Percentiles rank a stretch among this genome's conserved stretches.
Conservation (phyloP, 2,888 invertebrate genomes). For the Microctonus brassicae region DNA sequence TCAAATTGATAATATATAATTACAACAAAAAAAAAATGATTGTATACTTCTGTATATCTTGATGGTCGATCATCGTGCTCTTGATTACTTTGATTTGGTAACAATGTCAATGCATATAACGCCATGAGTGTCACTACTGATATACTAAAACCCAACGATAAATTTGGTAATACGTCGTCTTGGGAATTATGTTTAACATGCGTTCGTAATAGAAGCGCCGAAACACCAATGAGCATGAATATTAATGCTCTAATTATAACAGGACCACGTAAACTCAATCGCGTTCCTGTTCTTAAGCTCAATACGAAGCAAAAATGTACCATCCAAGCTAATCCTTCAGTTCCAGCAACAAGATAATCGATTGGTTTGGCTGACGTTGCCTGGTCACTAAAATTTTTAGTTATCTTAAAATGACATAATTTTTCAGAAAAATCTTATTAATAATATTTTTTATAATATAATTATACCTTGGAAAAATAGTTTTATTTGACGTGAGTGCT, state of each 20-base stretch:
- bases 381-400: constrained; percentile 58
- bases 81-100: constrained; percentile 73
- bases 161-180: constrained; percentile 62
- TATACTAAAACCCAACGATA: constrained; percentile 75
- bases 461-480: constrained; percentile 8
- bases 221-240: constrained; percentile 78
- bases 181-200: constrained; percentile 68
- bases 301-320: constrained; percentile 84
- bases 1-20: too few relatives aligned
- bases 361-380: constrained; percentile 73
- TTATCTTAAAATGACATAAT: neutral
- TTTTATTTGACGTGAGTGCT: neutral
- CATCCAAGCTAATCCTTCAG: constrained; percentile 84
- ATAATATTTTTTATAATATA: neutral
- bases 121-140: constrained; percentile 76
- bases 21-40: neutral
- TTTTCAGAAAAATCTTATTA: too few relatives aligned
- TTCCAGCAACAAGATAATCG: constrained; percentile 79
- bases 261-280: constrained; percentile 82
- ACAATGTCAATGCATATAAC: constrained; percentile 79
- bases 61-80: constrained; percentile 61
- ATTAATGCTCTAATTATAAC: constrained; percentile 76
- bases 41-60: constrained; percentile 72
- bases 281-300: constrained; percentile 76
- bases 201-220: constrained; percentile 73